These are phyloP conservation scores for Leptatherina wallacei DNA, from an alignment of 2,797 vertebrate species.

Conservation along the genomic window DNA sequence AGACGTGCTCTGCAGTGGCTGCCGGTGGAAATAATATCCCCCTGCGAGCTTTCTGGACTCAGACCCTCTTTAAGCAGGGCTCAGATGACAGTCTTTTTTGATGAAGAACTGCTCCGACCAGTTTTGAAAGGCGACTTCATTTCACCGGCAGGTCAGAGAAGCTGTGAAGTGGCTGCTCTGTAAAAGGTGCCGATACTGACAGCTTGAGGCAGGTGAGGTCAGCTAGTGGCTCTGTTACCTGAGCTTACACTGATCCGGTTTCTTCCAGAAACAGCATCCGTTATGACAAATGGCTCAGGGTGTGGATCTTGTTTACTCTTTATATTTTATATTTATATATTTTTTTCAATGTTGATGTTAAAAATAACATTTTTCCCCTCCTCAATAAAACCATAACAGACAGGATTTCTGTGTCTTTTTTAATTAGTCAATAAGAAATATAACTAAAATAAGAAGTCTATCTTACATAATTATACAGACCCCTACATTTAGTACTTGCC, in stretches of 20 bases:
- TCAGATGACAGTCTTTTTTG: constrained; percentile 71
- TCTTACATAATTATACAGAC: too few relatives aligned
- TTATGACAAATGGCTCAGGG: constrained; percentile 50
- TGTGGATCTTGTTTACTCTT: constrained; percentile 30
- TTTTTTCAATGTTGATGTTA: constrained; percentile 15
- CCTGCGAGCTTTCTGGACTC: constrained; percentile 53
- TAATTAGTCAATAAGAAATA: too few relatives aligned
- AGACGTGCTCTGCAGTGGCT: constrained; percentile 41
- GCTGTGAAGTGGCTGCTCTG: constrained; percentile 62
- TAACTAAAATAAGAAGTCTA: too few relatives aligned
- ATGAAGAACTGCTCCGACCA: constrained; percentile 74
- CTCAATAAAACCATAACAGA: too few relatives aligned
- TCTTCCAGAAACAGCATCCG: constrained; percentile 54
- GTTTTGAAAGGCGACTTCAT: constrained; percentile 66
- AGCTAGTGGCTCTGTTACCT: constrained; percentile 60
- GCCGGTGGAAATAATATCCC: constrained; percentile 58
- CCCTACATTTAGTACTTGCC: too few relatives aligned
- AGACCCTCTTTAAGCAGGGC: constrained; percentile 57
- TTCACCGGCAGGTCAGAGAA: constrained; percentile 55
- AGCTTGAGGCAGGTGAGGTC: constrained; percentile 61
- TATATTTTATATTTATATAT: constrained; percentile 18
- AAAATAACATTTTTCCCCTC: too few relatives aligned
- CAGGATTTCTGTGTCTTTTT: too few relatives aligned
- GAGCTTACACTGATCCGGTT: constrained; percentile 63
- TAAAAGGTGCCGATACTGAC: constrained; percentile 55